Evolutionary conservation across 2,797 vertebrate genomes (phyloP), one percentile per base, ranked within the genome.

Genomic region (Phataginus tricuspis): DNA sequence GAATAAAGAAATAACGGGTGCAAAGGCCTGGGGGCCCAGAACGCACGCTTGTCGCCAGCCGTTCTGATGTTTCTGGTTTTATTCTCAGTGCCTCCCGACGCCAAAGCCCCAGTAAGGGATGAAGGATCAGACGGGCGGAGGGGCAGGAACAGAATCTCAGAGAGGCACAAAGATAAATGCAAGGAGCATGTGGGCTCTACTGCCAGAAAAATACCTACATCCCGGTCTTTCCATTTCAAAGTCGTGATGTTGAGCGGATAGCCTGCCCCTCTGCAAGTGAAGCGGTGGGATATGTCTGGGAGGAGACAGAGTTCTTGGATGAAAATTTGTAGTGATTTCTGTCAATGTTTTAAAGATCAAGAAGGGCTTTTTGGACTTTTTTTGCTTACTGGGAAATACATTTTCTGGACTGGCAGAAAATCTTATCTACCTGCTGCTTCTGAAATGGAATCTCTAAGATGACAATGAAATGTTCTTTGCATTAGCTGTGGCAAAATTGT

Each of bases 121-220:
- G 31, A 21, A 31, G 0, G 5, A 1, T 34, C 12, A 0, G 57
- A 7, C 1, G 49, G 7, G 4, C 0, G 2, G n/a, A 1, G 1
- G 37, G 31, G 2, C 0, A 29, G 39, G 15, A 16, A 8, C 12
- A 18, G 37, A 18, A 6, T 57, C 68, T 45, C 39, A 0, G 75
- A 42, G 34, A 23, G 0, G n/a, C 31, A 2, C 57, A 13, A 71
- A 16, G 27, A 13, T 2, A 16, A 29, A 27, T 19, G 1, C 23
- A 1, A 13, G 59, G 14, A 23, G 4, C 37, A 9, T 3, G 10
- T 0, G 3, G 87, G 39, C 45, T 74, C 21, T 5, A 0, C 1
- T 10, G 45, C 29, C 13, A 25, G 27, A 29, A 31, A 57, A 31
- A 37, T 11, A 39, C 37, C 61, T 37, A 6, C 37, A 34, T 29